phyloP scores from a whole-genome alignment of 2,113 vertebrate genomes.

The Oostethus manadensis region DNA sequence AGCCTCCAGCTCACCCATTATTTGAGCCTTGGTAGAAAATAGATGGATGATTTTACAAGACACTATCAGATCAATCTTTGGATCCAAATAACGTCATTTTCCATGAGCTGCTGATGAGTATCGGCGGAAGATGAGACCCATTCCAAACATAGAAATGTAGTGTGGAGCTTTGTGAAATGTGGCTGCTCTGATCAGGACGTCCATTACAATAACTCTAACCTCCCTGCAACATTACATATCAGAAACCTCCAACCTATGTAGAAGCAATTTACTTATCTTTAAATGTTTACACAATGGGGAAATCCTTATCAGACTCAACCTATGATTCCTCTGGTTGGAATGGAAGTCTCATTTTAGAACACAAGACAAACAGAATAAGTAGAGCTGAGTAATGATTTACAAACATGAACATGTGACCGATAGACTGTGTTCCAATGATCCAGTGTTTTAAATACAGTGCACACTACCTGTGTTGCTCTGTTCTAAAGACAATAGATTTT shows the following conservation, averaged over 20 bases:
- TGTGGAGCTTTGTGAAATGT: conserved; percentile 32
- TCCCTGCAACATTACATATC: conserved; percentile 14
- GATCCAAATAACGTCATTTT: conserved; percentile 11
- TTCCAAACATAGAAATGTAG: background rate
- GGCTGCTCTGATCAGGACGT: conserved; percentile 6
- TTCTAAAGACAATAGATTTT: background rate
- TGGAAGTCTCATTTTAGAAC: conserved; percentile 4
- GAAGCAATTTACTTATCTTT: conserved; percentile 4
- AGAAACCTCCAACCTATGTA: background rate
- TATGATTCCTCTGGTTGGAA: conserved; percentile 8
- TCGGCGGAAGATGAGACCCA: conserved; percentile 3
- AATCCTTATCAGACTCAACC: conserved; percentile 7
- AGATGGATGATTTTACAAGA: conserved; percentile 12
- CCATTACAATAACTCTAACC: conserved; percentile 19
- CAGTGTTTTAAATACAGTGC: background rate
- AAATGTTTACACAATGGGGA: conserved; percentile 8
- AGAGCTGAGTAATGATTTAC: conserved; percentile 7
- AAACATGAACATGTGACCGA: conserved; percentile 1
- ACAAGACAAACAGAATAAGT: conserved; percentile 5
- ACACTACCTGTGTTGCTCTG: background rate
- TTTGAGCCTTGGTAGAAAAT: too few species aligned
- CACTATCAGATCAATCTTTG: conserved; percentile 27
- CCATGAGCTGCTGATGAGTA: conserved; percentile 25
- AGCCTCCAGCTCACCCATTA: too few species aligned
- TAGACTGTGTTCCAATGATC: background rate